Evolutionary conservation across 2,113 vertebrate genomes (phyloP), one percentile per base, ranked within the genome.

Genomic region (Emydocephalus ijimae): DNA sequence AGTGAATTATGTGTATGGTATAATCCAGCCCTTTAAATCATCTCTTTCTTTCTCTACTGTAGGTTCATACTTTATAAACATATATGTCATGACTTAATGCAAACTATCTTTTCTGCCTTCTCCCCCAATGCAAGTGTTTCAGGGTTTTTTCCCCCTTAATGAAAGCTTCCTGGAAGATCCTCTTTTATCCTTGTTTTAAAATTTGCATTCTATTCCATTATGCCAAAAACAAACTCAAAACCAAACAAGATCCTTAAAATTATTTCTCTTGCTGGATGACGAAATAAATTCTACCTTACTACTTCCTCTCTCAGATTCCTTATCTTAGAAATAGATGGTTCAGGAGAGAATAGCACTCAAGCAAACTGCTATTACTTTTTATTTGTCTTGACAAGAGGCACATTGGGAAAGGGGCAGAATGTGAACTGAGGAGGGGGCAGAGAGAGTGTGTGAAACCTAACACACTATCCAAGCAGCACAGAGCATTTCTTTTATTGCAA

Each of bases 401-500:
- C 26, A 24, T 14, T 50, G n/a, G 29, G 85, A 43, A 92, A 59
- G 57, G 20, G 85, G 56, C 50, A 64, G 45, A 52, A 64, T 21
- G 57, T 26, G 26, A n/a, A 29, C 45, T 50, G 89, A 55, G 21
- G 7, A 54, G 93, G 92, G n/a, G 94, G 54, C 12, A 26, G 24
- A 87, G 94, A n/a, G 85, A 93, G 89, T 88, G 93, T 94, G n/a
- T 89, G 56, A 94, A 69, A 89, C 90, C 95, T 95, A 8, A 54
- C 23, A 52, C 92, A 92, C 52, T 55, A 92, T 34, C 5, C 0
- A 6, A 91, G 96, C 14, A 95, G 91, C 50, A 96, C 61, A 95
- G 93, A 96, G 93, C 90, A 26, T 94, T 96, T 92, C 95, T 95
- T 95, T 87, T 90, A 56, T 96, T 93, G 91, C 92, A 90, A 92